Evolutionary conservation across 2,797 vertebrate genomes (phyloP).

Genomic region (Pipistrellus nathusii): DNA sequence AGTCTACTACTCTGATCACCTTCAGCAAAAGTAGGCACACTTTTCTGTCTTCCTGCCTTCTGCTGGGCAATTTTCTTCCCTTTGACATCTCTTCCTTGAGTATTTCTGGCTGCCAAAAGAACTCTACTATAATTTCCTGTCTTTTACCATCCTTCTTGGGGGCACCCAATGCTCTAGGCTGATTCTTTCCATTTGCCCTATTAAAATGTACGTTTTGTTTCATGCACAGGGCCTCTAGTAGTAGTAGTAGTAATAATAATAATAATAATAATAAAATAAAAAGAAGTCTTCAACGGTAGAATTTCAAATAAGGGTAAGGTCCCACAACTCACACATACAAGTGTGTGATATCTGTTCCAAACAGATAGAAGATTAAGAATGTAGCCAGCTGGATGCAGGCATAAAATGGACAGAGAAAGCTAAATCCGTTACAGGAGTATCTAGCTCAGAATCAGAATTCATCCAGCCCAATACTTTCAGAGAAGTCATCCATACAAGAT

Average conservation of each 20-base stretch:
- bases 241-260: background rate
- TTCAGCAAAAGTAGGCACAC: constrained; percentile 11
- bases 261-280: background rate
- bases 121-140: background rate
- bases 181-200: background rate
- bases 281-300: background rate
- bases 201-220: constrained; percentile 7
- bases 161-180: background rate
- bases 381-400: background rate
- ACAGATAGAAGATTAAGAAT: background rate
- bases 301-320: constrained; percentile 48
- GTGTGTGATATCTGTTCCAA: background rate
- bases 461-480: background rate
- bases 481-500: background rate
- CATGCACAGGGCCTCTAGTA: background rate
- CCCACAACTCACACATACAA: background rate
- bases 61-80: background rate
- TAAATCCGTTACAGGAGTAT: background rate
- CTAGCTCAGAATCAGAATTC: constrained; percentile 17
- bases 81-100: background rate
- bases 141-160: background rate
- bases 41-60: background rate
- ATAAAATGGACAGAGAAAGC: constrained; percentile 32
- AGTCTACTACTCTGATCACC: background rate
- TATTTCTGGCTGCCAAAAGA: constrained; percentile 4